phyloP scores from a whole-genome alignment of 2,888 invertebrate species.

The Zygothrica quintamaculata region DNA sequence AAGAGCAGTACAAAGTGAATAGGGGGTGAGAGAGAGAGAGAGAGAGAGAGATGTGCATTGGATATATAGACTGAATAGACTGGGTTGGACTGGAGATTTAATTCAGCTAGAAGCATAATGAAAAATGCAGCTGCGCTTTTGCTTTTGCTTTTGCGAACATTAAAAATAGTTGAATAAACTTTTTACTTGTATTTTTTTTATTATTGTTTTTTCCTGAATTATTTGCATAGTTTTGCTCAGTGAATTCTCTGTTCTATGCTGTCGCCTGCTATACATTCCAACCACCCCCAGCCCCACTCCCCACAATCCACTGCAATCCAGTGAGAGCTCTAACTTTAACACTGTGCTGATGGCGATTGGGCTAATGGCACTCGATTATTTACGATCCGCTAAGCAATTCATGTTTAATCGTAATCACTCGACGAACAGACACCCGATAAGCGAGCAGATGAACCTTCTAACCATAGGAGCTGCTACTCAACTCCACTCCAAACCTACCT shows the following conservation, averaged over 20 bases:
- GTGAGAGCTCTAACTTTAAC: neutral
- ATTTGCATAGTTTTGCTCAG: constrained; percentile 64
- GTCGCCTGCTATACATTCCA: constrained; percentile 13
- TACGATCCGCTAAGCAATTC: constrained; percentile 71
- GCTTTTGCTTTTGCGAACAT: constrained; percentile 46
- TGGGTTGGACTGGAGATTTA: constrained; percentile 38
- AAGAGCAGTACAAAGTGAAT: neutral
- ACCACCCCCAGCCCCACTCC: no score
- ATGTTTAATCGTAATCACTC: constrained; percentile 66
- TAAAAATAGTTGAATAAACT: constrained; percentile 70
- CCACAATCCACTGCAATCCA: no score
- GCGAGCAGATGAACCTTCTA: constrained; percentile 51
- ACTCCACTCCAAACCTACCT: neutral
- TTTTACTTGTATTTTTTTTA: constrained; percentile 28
- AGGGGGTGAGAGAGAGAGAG: neutral
- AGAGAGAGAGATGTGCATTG: neutral
- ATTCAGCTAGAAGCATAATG: constrained; percentile 64
- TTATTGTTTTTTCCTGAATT: constrained; percentile 48
- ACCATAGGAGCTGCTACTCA: constrained; percentile 5
- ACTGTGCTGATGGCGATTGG: constrained; percentile 44
- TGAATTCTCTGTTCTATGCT: constrained; percentile 39
- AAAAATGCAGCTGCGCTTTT: constrained; percentile 70
- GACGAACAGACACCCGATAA: constrained; percentile 64
- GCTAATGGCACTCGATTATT: constrained; percentile 68
- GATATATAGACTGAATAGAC: constrained; percentile 6